Evolutionary conservation across 2,113 vertebrate species (phyloP).

Genomic region (Meriones unguiculatus): DNA sequence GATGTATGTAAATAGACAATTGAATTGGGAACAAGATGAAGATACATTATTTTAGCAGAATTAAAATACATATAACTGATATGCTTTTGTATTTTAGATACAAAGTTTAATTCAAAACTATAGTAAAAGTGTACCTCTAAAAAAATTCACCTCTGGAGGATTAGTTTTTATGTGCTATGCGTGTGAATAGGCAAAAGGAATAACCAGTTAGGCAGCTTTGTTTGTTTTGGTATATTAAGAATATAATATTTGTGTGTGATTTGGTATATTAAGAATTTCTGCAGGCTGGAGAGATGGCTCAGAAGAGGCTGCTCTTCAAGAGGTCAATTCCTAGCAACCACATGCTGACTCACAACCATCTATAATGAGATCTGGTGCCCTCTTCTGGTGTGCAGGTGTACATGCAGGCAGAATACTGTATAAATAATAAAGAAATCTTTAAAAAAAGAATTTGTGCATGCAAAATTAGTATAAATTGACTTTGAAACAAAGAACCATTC

Average conservation of each 20-base stretch:
- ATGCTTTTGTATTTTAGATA: constrained; percentile 1
- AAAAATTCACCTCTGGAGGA: not conserved
- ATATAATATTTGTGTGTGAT: not conserved
- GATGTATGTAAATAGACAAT: not conserved
- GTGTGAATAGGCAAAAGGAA: constrained; percentile 12
- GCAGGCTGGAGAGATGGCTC: too few species aligned
- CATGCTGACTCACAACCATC: too few species aligned
- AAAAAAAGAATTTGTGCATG: not conserved
- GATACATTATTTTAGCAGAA: not conserved
- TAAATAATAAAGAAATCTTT: not conserved
- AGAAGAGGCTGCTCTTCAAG: too few species aligned
- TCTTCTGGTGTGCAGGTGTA: too few species aligned
- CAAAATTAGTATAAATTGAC: constrained; percentile 51
- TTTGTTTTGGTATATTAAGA: constrained; percentile 61
- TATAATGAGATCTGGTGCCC: too few species aligned
- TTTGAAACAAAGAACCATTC: constrained; percentile 43
- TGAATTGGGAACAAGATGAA: not conserved
- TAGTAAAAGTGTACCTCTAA: not conserved
- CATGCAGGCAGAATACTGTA: too few species aligned
- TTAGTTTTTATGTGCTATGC: constrained; percentile 20
- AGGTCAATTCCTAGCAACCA: too few species aligned
- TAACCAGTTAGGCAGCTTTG: not conserved
- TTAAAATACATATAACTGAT: not conserved
- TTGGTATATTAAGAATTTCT: constrained; percentile 27
- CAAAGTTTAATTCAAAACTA: constrained; percentile 47